Evolutionary conservation across 2,797 vertebrate species (phyloP).

Genomic region (Lycodopsis pacificus): DNA sequence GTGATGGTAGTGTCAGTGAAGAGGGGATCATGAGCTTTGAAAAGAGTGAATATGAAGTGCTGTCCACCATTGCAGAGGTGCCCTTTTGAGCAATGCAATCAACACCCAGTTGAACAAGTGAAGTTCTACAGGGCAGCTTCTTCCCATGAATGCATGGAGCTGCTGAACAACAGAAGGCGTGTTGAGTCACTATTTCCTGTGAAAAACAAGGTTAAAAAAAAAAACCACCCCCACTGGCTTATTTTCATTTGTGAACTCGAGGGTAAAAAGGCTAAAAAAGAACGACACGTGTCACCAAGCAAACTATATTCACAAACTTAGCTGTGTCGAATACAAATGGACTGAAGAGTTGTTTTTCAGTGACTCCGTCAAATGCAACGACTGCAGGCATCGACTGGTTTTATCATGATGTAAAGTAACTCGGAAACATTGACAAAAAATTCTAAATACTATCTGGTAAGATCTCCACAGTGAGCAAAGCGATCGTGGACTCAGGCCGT

Average conservation of each 20-base stretch:
- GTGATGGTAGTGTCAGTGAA: neutral
- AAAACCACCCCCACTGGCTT: conserved; percentile 12
- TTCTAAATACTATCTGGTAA: neutral
- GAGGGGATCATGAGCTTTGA: conserved; percentile 1
- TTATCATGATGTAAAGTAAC: neutral
- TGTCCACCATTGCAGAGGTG: neutral
- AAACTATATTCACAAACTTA: neutral
- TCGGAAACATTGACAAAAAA: neutral
- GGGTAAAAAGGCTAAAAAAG: conserved; percentile 13
- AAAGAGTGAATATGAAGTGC: neutral
- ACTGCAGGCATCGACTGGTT: conserved; percentile 14
- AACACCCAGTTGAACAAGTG: neutral
- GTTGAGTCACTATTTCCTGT: conserved; percentile 7
- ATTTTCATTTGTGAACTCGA: conserved; percentile 22
- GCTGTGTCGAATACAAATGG: conserved; percentile 6
- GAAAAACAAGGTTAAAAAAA: conserved; percentile 14
- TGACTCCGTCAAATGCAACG: neutral
- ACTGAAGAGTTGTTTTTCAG: neutral
- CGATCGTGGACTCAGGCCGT: no score
- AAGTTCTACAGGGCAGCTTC: neutral
- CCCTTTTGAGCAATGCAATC: conserved; percentile 8
- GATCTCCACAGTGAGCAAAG: neutral
- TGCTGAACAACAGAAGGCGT: neutral
- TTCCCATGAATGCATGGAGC: neutral
- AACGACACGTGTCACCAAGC: conserved; percentile 6